These are phyloP conservation scores for Macrobrachium rosenbergii DNA, from an alignment of 1,140 invertebrate genomes.

Conservation along the genomic window DNA sequence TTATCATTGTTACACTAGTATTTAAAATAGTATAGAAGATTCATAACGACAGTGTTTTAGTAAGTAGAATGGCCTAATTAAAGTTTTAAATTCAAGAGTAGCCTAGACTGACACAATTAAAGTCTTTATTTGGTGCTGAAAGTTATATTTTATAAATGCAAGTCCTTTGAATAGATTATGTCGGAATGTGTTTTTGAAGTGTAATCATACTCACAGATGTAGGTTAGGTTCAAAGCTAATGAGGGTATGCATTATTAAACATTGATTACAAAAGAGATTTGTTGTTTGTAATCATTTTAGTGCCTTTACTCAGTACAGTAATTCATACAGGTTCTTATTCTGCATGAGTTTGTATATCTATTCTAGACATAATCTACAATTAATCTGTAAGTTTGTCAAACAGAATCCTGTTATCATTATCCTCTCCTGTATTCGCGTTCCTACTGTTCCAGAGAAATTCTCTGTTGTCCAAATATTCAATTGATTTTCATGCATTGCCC, in stretches of 20 bases:
- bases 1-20: conserved; percentile 7
- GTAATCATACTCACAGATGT: conserved; percentile 46
- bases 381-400: conserved; percentile 10
- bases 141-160: conserved; percentile 29
- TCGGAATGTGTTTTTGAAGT: conserved; percentile 19
- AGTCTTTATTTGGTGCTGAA: conserved; percentile 56
- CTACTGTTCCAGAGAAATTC: conserved; percentile 23
- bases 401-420: neutral
- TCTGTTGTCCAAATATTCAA: conserved; percentile 28
- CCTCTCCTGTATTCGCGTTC: conserved; percentile 38
- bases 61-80: too few species aligned
- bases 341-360: conserved; percentile 18
- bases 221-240: conserved; percentile 50
- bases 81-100: conserved; percentile 1
- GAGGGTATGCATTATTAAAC: conserved; percentile 46
- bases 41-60: too few species aligned
- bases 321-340: conserved; percentile 47
- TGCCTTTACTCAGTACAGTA: conserved; percentile 52
- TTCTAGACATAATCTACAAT: conserved; percentile 14
- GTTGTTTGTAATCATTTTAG: conserved; percentile 62
- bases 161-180: conserved; percentile 19
- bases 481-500: conserved; percentile 26
- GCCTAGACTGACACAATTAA: conserved; percentile 35
- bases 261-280: conserved; percentile 44
- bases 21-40: too few species aligned